phyloP scores from a whole-genome alignment of 2,888 invertebrate genomes.

The Sminthurinus aureus region DNA sequence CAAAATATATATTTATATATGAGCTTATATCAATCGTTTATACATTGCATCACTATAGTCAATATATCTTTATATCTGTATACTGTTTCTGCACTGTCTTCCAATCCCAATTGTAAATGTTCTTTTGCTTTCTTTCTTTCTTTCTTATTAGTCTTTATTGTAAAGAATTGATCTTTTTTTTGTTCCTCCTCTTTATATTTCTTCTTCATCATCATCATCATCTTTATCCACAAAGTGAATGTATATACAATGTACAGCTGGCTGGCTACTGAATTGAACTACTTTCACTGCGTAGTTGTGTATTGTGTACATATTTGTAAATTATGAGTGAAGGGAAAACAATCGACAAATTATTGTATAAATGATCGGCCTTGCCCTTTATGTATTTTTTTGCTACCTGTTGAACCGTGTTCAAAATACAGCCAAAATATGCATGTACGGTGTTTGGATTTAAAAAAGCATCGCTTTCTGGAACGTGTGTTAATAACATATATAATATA shows the following conservation, averaged over 20 bases:
- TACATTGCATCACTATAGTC: background rate
- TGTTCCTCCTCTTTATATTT: background rate
- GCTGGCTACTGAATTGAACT: background rate
- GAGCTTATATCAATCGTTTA: background rate
- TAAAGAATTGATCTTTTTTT: constrained; percentile 4
- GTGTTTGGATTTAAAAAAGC: background rate
- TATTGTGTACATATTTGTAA: constrained; percentile 15
- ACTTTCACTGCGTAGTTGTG: constrained; percentile 2
- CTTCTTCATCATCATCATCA: background rate
- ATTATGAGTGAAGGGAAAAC: background rate
- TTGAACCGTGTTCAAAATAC: background rate
- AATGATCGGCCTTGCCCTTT: background rate
- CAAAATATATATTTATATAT: background rate
- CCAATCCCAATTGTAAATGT: background rate
- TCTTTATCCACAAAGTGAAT: background rate
- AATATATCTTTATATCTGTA: no score
- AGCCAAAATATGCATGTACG: background rate
- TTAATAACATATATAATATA: background rate
- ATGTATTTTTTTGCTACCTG: background rate
- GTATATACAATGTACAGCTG: background rate
- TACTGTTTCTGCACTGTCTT: no score
- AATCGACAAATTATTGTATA: constrained; percentile 4
- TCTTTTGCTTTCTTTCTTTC: background rate
- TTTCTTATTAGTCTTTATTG: background rate
- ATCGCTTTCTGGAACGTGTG: background rate